Base-by-base conservation (phyloP, 2,113 vertebrate species). In the Acrocephalus kingi region DNA sequence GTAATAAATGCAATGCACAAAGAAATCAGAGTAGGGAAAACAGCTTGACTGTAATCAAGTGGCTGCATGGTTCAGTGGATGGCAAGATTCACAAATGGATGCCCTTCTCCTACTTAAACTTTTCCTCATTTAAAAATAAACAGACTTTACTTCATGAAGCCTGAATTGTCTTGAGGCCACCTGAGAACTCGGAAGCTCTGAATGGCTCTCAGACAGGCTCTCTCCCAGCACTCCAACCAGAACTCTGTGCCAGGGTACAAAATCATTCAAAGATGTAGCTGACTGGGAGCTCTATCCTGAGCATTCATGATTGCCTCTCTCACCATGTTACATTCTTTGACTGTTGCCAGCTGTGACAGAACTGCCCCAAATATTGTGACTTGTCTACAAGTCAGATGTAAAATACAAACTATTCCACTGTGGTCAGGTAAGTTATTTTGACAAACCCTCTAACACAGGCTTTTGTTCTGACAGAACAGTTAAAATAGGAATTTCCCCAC, bases 1-100 rank as follows among this genome's bases (percentile, higher is more conserved):
- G 18, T 54, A 61, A 83, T 67, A 95, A 59, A 49, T 52, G 27
- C 15, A 64, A n/a, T 58, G 54, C 5, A 30, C 10, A 49, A 48
- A 85, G 62, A 68, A 37, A 61, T 73, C 28, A 64, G 27, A 62
- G 28, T 10, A 83, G 13, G 28, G 20, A 69, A 90, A 76, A 88
- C 0, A 0, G 15, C 45, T 82, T 1, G 2, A 33, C 11, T 54
- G 1, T 54, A 39, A 35, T 54, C 25, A 69, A 37, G 20, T 86
- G 41, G 22, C 35, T 94, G 15, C 0, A 1, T 21, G 10, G 76
- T 83, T 73, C 41, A 43, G 28, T 27, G 12, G 23, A 73, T 30
- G 14, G 8, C 13, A 83, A 37, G 23, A 67, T 48, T 63, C 27
- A 68, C 27, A 52, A 64, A 63, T 5, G 1, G 25, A 62, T 79